phyloP scores from a whole-genome alignment of 2,113 vertebrate species.

The Mastomys coucha region DNA sequence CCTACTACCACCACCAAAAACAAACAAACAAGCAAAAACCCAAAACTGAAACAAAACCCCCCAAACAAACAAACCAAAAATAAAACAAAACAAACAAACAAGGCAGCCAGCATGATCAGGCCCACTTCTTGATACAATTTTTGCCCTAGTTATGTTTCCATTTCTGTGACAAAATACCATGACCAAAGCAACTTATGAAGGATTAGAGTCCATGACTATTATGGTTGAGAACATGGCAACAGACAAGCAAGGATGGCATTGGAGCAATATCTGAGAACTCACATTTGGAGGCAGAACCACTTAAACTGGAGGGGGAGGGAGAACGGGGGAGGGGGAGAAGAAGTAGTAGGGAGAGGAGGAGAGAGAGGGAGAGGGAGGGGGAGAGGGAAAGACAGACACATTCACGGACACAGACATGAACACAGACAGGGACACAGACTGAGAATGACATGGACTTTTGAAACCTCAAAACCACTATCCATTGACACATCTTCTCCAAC shows the following conservation, averaged over 20 bases:
- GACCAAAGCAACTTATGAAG: neutral
- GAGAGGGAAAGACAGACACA: neutral
- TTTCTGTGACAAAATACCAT: neutral
- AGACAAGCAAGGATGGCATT: neutral
- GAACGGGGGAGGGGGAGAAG: too few species aligned
- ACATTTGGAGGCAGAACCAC: neutral
- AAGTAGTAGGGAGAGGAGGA: too few species aligned
- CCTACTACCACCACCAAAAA: neutral
- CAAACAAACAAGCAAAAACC: neutral
- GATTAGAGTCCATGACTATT: neutral
- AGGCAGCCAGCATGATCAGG: neutral
- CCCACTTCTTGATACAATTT: neutral
- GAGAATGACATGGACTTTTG: neutral
- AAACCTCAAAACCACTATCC: neutral
- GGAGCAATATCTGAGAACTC: neutral
- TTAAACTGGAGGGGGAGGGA: too few species aligned
- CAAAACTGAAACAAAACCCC: too few species aligned
- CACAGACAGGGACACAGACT: neutral
- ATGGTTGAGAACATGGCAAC: neutral
- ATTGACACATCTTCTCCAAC: neutral
- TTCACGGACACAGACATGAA: too few species aligned
- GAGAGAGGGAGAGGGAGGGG: too few species aligned
- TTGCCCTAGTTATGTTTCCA: neutral
- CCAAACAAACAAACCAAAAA: neutral
- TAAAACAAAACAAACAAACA: neutral